These are phyloP conservation scores for chimpanzee (Pan troglodytes) DNA, from an alignment of 2,113 vertebrate species.

Conservation along the genomic window NHGRI_mPanTro3-v2.1_pri NC_072407.2:106811501-106812000, in stretches of 20 bases:
- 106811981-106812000: not conserved
- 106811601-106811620: not conserved
- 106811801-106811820: not conserved
- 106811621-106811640: not conserved
- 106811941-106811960: not conserved
- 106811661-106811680: conserved; percentile 11
- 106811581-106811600: not conserved
- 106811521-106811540: not conserved
- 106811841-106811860: not conserved
- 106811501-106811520: not conserved
- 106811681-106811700: not conserved
- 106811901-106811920: not conserved
- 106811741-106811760: not conserved
- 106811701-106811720: not conserved
- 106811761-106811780: not conserved
- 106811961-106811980: not conserved
- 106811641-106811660: not conserved
- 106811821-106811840: not conserved
- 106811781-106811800: not conserved
- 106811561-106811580: not conserved
- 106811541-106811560: conserved; percentile 1
- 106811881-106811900: not conserved
- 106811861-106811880: not conserved
- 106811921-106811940: not conserved
- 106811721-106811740: not conserved